Percentiles rank a stretch among this genome's conserved stretches.
Conservation (phyloP, 2,113 vertebrate genomes). For the Mellivora capensis region DNA sequence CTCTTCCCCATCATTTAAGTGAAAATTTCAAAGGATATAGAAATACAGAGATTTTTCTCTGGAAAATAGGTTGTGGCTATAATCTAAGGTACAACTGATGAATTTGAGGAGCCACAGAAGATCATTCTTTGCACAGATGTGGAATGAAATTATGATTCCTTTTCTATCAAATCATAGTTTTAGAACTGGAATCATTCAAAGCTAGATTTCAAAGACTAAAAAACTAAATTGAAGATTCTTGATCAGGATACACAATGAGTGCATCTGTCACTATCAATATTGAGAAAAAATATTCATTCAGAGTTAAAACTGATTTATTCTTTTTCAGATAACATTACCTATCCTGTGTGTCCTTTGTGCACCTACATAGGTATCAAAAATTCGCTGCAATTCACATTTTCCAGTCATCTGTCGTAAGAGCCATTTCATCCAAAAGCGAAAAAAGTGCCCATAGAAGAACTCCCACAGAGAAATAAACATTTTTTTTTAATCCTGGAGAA, state of each 20-base stretch:
- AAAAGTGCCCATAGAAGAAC: constrained; percentile 89
- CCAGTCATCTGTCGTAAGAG: constrained; percentile 88
- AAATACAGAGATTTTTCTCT: neutral
- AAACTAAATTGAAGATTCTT: neutral
- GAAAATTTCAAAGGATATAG: neutral
- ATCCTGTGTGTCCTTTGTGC: constrained; percentile 86
- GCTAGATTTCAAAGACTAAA: neutral
- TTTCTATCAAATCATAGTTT: neutral
- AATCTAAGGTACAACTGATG: neutral
- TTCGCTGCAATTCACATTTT: constrained; percentile 93
- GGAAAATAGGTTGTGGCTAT: neutral
- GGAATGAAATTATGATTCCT: neutral
- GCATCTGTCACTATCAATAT: neutral
- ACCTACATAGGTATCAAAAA: constrained; percentile 84
- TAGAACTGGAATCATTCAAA: neutral
- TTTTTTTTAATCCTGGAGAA: constrained; percentile 76
- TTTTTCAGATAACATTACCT: constrained; percentile 78
- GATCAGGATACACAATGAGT: neutral
- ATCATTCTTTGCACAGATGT: neutral
- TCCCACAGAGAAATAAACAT: constrained; percentile 90
- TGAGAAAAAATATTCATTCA: neutral
- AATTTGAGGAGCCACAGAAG: neutral
- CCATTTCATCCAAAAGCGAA: constrained; percentile 96
- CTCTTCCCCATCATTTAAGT: neutral
- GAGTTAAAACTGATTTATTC: neutral